Conservation (phyloP, 1,140 invertebrate species). For the Plodia interpunctella region DNA sequence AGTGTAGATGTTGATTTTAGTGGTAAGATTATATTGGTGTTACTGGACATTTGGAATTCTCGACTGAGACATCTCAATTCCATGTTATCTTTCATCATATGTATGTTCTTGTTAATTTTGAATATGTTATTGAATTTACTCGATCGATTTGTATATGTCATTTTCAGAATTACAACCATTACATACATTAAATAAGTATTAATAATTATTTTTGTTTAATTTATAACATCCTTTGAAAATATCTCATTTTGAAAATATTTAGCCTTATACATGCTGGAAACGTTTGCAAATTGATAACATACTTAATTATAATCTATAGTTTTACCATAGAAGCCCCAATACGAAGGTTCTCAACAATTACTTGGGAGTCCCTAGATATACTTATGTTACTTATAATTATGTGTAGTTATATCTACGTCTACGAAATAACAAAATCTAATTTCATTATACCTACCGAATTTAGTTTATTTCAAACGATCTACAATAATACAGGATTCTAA, state of each 20-base stretch:
- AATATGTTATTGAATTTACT: not conserved
- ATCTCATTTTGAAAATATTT: no score
- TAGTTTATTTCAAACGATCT: not conserved
- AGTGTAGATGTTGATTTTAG: not conserved
- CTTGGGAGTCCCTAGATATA: no score
- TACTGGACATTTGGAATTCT: conserved; percentile 6
- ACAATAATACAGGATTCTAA: not conserved
- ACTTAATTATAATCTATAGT: no score
- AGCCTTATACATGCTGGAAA: no score
- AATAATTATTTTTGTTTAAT: no score
- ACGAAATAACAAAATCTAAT: not conserved
- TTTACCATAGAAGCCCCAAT: no score
- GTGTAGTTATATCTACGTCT: not conserved
- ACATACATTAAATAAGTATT: no score
- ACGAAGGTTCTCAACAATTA: no score
- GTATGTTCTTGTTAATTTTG: conserved; percentile 11
- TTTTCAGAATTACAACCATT: not conserved
- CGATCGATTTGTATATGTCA: not conserved
- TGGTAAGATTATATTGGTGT: not conserved
- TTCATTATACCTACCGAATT: not conserved
- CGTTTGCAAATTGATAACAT: no score
- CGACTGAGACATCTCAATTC: conserved; percentile 12
- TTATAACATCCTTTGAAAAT: no score
- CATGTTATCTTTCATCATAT: conserved; percentile 12
- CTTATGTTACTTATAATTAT: no score